A percentile compares a stretch with the other conserved stretches of the same genome.
Evolutionary conservation across 2,888 invertebrate genomes (phyloP).

Genomic region (Caenorhabditis afra): DNA sequence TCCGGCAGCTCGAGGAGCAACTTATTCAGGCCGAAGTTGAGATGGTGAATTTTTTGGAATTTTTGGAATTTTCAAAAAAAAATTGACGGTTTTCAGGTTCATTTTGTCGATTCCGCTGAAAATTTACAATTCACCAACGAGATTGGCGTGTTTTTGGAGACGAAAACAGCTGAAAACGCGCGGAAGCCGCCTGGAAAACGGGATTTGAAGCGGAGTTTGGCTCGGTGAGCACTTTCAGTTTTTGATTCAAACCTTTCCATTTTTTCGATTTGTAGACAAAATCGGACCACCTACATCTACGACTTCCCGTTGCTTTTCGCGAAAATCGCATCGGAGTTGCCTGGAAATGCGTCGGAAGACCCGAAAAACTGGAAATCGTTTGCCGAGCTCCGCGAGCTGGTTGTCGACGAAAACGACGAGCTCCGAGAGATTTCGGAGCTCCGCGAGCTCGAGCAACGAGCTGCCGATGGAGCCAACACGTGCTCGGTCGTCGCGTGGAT

Average conservation of each 20-base stretch:
- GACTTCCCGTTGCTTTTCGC: constrained; percentile 44
- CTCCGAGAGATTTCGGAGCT: constrained; percentile 12
- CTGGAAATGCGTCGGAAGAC: too few relatives aligned
- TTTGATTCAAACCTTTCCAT: neutral
- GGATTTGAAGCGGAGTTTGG: constrained; percentile 39
- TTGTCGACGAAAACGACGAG: constrained; percentile 14
- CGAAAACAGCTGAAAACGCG: neutral
- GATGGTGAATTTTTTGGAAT: constrained; percentile 3
- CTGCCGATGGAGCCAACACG: constrained; percentile 21
- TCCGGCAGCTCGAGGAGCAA: neutral
- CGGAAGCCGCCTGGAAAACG: constrained; percentile 6
- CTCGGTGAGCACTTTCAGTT: constrained; percentile 8
- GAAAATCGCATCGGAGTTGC: neutral
- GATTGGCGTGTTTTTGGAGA: constrained; percentile 4
- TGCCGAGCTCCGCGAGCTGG: constrained; percentile 18
- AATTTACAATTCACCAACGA: neutral
- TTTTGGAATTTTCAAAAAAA: too few relatives aligned
- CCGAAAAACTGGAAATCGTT: constrained; percentile 1
- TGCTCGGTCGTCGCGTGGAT: constrained; percentile 54
- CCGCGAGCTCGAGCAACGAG: constrained; percentile 29
- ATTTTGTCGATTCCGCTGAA: neutral
- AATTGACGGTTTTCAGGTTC: constrained; percentile 1
- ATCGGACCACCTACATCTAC: constrained; percentile 52
- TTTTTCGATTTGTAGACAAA: constrained; percentile 22
- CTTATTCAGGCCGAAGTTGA: constrained; percentile 19